Evolutionary conservation across 2,888 invertebrate genomes (phyloP), one percentile per base, ranked within the genome.

Genomic region (Euzophera pinguis): DNA sequence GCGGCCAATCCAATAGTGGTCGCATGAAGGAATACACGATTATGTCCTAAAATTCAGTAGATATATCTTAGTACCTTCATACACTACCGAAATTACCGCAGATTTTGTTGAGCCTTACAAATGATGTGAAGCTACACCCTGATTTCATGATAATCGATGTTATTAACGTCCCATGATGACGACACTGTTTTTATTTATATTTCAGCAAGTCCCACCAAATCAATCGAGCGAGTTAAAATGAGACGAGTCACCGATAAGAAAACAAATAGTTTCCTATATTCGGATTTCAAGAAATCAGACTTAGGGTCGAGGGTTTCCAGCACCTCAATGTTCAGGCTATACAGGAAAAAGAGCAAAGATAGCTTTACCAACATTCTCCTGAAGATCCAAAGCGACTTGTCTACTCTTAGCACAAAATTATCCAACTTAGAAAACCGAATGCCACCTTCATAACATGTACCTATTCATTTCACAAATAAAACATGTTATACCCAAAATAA

Each of bases 311-410:
- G 71, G 14, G 66, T 84, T 0, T 88, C 88, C 0, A 78, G 68
- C 37, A 73, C 81, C 0, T 81, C 85, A 3, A 59, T 89, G 29
- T 83, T 80, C 56, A 83, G 71, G 61, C 50, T 82, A 2, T 71
- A 73, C 43, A 70, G 79, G 1, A 71, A 69, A 50, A 87, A 81
- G 52, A 84, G 81, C 51, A 69, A 70, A 9, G 87, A 88, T 14
- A 87, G 83, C 61, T 80, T 87, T 54, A 68, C 79, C 0, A 78
- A 77, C 32, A 76, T 87, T 37, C 63, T 90, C 12, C 52, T 87
- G 13, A 85, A 86, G 65, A 86, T 89, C 58, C 89, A 90, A 69
- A 80, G 64, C 51, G 89, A 90, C 58, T 61, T 90, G 12, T 69
- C 71, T 2, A 74, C 69, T 1, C 60, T 90, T 17, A 83, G 71